Evolutionary conservation across 1,140 invertebrate genomes (phyloP), one percentile per base, ranked within the genome.

Genomic region (Heliconius hermathena): DNA sequence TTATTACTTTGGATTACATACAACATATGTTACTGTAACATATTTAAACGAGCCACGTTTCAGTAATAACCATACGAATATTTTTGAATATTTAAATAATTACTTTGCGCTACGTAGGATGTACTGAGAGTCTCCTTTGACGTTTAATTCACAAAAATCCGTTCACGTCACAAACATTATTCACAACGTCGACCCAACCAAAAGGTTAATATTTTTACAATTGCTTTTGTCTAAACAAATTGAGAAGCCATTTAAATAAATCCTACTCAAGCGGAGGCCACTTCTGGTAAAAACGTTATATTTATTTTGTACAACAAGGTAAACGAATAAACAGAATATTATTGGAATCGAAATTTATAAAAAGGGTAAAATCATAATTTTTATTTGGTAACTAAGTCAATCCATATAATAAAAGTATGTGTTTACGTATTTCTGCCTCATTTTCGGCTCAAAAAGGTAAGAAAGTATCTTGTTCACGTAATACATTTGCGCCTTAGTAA

Each of bases 401-500:
- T 60, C n/a, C n/a, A 11, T 9, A 60, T 11, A 60, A 22, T 11
- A 9, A 60, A 22, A n/a, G 8, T 60, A 66, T 26, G n/a, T 66
- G 3, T 29, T 11, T 5, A 29, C 0, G 22, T 29, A 11, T 0
- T 29, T 29, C 60, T 66, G 11, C 8, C 8, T 66, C 11, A 16
- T 66, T 5, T 6, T 9, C 22, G 22, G 11, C 26, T n/a, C 26
- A 66, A 66, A 66, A 66, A 66, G 26, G 60, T 66, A 29, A 66
- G 60, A n/a, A 46, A 66, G 71, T 81, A 82, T 82, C 54, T 73
- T 72, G 71, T 79, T 82, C 77, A 76, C 77, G 54, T 79, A 78
- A 74, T 71, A 83, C 79, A 76, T 79, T 79, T 74, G 70, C 66
- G 72, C 41, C 36, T 36, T 26, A 26, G 22, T 79, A 77, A 60